A percentile compares a stretch with the other conserved stretches of the same genome.
These are phyloP conservation scores for Drosophila flavopinicola DNA, from an alignment of 2,888 invertebrate genomes.

Conservation along the genomic window DNA sequence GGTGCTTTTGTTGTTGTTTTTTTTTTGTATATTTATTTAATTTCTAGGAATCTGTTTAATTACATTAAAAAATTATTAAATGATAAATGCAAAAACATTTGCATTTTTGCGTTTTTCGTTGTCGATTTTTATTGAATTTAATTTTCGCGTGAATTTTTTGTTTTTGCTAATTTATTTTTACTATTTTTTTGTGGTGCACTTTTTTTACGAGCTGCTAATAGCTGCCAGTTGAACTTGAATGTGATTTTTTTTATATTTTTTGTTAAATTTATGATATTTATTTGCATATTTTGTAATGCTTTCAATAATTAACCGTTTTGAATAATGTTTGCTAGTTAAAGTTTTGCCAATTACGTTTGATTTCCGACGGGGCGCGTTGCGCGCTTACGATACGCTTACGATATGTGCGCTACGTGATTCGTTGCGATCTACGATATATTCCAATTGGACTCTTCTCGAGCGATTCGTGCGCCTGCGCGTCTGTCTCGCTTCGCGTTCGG, in stretches of 20 bases:
- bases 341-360: constrained; percentile 1
- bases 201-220: constrained; percentile 50
- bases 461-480: constrained; percentile 69
- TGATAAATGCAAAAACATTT: constrained; percentile 57
- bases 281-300: constrained; percentile 19
- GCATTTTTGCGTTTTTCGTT: constrained; percentile 41
- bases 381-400: constrained; percentile 1
- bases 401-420: constrained; percentile 37
- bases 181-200: constrained; percentile 31
- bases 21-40: too few relatives aligned
- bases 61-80: constrained; percentile 63
- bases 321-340: constrained; percentile 28
- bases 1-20: constrained; percentile 31
- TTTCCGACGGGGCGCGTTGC: constrained; percentile 47
- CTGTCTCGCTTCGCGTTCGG: constrained; percentile 61
- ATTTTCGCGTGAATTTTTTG: constrained; percentile 64
- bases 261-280: constrained; percentile 11
- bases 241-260: constrained; percentile 8
- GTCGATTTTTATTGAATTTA: constrained; percentile 44
- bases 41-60: constrained; percentile 60
- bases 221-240: constrained; percentile 45
- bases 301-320: constrained; percentile 29
- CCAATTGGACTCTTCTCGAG: constrained; percentile 37
- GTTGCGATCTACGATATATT: constrained; percentile 37
- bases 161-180: constrained; percentile 32